Base-by-base conservation (phyloP, 2,888 invertebrate species). In the Shargacucullia verbasci region DNA sequence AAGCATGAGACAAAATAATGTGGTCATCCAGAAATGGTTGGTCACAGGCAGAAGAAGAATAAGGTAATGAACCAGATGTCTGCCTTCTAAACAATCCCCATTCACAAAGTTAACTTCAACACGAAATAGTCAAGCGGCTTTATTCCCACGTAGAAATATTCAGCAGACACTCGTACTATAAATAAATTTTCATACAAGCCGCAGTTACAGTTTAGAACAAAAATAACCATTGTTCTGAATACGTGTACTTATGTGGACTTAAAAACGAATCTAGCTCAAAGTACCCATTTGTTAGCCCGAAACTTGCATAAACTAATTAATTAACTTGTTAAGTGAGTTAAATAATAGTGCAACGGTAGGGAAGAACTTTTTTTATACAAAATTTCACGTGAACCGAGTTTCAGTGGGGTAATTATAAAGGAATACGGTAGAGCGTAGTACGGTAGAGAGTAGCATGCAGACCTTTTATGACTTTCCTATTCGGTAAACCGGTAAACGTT, bases 231-330 rank as follows among this genome's bases (percentile, higher is more conserved):
- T 59, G 60, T 54, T 59, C 53, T 50, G 39, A 50, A 59, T 59
- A 54, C n/a, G n/a, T 40, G 46, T 41, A 38, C 27, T 27, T 40
- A 39, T 37, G 34, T 20, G 35, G 41, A 13, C 53, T 54, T 58
- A 15, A 56, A 39, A 45, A 57, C 57, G 46, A 59, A 70, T 70
- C 59, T 57, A 65, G 66, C 46, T 59, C 67, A 54, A 71, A 71
- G 60, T 66, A 37, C 58, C 44, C 48, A 59, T 72, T 59, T 44
- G 49, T 74, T 70, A 38, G 65, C 15, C 40, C 39, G 39, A 14
- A 65, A 71, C 50, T 71, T 57, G 49, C 57, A 54, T 55, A 57
- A 59, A 72, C 41, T 56, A 72, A 72, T 72, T 72, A 62, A 57
- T 59, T 59, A 57, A n/a, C n/a, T n/a, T n/a, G n/a, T n/a, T n/a